These are phyloP conservation scores for Sepioteuthis lessoniana DNA, from an alignment of 2,888 invertebrate species.

Conservation along the genomic window DNA sequence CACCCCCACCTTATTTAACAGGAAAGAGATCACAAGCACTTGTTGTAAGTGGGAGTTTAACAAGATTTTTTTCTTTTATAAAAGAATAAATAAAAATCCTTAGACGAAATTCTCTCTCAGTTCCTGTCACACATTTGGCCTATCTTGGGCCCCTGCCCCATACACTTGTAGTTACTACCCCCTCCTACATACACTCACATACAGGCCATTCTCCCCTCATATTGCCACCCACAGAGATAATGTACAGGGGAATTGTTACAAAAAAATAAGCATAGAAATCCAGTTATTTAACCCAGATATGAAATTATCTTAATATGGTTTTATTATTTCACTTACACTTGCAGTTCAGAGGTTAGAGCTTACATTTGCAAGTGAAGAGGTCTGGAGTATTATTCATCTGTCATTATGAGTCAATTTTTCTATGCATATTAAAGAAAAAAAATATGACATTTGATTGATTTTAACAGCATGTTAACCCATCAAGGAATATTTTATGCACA, in stretches of 20 bases:
- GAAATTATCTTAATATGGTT: neutral
- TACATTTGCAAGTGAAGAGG: neutral
- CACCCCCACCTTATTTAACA: neutral
- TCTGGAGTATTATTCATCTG: neutral
- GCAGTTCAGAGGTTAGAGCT: neutral
- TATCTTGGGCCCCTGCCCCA: neutral
- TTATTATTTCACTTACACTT: neutral
- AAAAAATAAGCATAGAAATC: neutral
- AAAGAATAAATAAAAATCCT: neutral
- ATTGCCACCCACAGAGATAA: conserved; percentile 19
- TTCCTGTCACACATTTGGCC: neutral
- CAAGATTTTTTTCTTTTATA: neutral
- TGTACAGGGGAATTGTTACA: neutral
- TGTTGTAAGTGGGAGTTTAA: conserved; percentile 23
- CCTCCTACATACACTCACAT: neutral
- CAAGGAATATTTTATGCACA: too few relatives aligned
- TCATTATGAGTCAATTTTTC: too few relatives aligned
- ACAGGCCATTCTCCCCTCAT: neutral
- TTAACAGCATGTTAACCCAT: too few relatives aligned
- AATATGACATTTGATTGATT: too few relatives aligned
- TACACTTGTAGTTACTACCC: neutral
- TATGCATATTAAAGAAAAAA: too few relatives aligned
- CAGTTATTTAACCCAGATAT: too few relatives aligned
- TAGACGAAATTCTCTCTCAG: neutral
- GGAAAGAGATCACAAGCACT: conserved; percentile 23